These are phyloP conservation scores for Yponomeuta sedellus DNA, from an alignment of 2,888 invertebrate species.

Conservation along the genomic window DNA sequence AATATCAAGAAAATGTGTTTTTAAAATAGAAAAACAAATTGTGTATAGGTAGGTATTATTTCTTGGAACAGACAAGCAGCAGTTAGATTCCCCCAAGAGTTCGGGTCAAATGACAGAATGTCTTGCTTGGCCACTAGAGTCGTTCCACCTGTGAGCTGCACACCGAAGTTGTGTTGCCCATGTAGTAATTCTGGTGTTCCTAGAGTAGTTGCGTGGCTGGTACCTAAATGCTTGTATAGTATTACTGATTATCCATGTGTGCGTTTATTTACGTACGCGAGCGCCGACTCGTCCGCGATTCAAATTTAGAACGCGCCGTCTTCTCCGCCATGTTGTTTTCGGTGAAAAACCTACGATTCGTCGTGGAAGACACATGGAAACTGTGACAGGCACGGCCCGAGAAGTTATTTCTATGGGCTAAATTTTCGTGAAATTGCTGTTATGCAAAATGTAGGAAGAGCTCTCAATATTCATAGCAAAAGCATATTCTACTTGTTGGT, in stretches of 20 bases:
- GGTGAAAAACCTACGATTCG: constrained; percentile 71
- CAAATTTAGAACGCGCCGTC: constrained; percentile 72
- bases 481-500: background rate
- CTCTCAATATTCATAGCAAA: background rate
- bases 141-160: background rate
- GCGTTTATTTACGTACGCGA: constrained; percentile 77
- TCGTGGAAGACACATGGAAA: constrained; percentile 37
- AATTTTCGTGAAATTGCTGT: background rate
- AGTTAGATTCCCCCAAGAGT: no score
- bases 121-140: no score
- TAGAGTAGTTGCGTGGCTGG: constrained; percentile 12
- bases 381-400: constrained; percentile 14
- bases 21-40: no score
- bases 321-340: constrained; percentile 75
- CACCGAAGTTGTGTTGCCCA: background rate
- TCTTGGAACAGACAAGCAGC: no score
- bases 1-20: no score
- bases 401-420: background rate
- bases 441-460: background rate
- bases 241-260: constrained; percentile 64
- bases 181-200: background rate
- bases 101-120: no score
- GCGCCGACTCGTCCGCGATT: constrained; percentile 77
- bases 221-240: constrained; percentile 53
- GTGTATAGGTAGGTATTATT: no score